A percentile compares a stretch with the other conserved stretches of the same genome.
Conservation (phyloP, 2,888 invertebrate species). For the Chesias legatella region DNA sequence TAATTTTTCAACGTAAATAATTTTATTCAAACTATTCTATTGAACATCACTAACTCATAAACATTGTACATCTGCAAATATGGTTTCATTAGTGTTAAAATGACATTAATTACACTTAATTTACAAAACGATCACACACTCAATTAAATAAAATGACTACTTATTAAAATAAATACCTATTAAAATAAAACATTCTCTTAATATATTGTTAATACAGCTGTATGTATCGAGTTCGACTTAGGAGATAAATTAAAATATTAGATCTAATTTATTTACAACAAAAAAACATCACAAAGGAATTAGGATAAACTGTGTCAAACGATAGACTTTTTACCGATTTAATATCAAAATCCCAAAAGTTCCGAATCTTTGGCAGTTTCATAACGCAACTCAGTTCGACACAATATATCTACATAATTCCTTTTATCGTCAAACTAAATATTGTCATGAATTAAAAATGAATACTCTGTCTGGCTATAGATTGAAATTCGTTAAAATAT, state of each 20-base stretch:
- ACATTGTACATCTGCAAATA: conserved; percentile 80
- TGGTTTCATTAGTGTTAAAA: conserved; percentile 58
- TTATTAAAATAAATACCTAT: conserved; percentile 75
- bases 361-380: conserved; percentile 29
- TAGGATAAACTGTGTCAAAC: conserved; percentile 36
- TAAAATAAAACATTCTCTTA: conserved; percentile 66
- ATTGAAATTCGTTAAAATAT: conserved; percentile 36
- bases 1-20: conserved; percentile 79
- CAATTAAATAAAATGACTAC: conserved; percentile 70
- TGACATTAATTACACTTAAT: conserved; percentile 62
- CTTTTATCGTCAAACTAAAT: conserved; percentile 38
- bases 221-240: conserved; percentile 59
- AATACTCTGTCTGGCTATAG: conserved; percentile 36
- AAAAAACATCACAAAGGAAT: conserved; percentile 44
- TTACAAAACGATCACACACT: conserved; percentile 65
- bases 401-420: conserved; percentile 45
- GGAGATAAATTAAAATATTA: conserved; percentile 52
- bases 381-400: neutral
- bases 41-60: conserved; percentile 80
- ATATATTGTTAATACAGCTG: conserved; percentile 66
- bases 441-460: conserved; percentile 52
- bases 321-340: conserved; percentile 9
- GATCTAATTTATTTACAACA: conserved; percentile 49
- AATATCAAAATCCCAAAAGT: conserved; percentile 14
- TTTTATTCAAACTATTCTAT: conserved; percentile 81